phyloP scores from a whole-genome alignment of 1,140 invertebrate species.

The Aleiodes sp. region DNA sequence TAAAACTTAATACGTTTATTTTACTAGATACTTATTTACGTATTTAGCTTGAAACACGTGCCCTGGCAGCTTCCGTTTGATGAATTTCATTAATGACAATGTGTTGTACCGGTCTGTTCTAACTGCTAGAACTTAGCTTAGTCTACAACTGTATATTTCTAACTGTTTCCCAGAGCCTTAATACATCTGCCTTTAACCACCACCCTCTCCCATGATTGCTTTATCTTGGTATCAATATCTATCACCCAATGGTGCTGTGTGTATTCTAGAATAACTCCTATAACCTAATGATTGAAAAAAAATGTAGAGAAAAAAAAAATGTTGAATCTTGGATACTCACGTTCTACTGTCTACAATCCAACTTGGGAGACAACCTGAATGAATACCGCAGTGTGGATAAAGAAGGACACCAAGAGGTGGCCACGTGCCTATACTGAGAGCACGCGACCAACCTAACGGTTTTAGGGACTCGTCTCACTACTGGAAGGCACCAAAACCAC shows the following conservation, averaged over 20 bases:
- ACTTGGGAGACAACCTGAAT: neutral
- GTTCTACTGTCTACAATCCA: neutral
- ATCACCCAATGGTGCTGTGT: slow-evolving; percentile 14
- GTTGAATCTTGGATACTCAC: neutral
- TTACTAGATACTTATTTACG: slow-evolving; percentile 33
- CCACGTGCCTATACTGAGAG: slow-evolving; percentile 57
- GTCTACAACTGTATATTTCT: slow-evolving; percentile 24
- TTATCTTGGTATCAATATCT: slow-evolving; percentile 13
- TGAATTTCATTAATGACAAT: slow-evolving; percentile 19
- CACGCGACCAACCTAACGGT: slow-evolving; percentile 66
- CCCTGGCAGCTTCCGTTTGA: slow-evolving; percentile 13
- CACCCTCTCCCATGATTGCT: slow-evolving; percentile 8
- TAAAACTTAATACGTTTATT: slow-evolving; percentile 12
- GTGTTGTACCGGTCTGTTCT: slow-evolving; percentile 7
- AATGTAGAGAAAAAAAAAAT: slow-evolving; percentile 10
- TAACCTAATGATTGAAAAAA: neutral
- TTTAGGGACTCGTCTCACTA: slow-evolving; percentile 54
- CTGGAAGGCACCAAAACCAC: slow-evolving; percentile 52
- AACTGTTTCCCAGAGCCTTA: slow-evolving; percentile 26
- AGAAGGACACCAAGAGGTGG: slow-evolving; percentile 43
- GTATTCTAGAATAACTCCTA: neutral
- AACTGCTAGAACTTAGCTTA: neutral
- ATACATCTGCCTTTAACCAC: slow-evolving; percentile 26
- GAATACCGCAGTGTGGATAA: slow-evolving; percentile 21
- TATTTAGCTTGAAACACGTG: slow-evolving; percentile 34